Percentiles rank a stretch among this genome's conserved stretches.
Evolutionary conservation across 2,113 vertebrate species (phyloP).

Genomic region (Austrofundulus limnaeus): DNA sequence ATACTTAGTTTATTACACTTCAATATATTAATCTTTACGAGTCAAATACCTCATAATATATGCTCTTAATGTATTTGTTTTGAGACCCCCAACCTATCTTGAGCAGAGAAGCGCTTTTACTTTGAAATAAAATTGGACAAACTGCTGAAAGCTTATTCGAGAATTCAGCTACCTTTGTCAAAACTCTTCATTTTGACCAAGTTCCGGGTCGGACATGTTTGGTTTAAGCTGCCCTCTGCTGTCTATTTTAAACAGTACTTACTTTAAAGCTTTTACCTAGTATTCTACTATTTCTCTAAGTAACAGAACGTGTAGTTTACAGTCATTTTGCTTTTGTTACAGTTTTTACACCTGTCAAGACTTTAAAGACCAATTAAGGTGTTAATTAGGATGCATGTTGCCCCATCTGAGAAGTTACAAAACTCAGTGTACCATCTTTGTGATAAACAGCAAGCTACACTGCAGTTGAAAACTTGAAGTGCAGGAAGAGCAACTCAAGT

Average conservation of each 20-base stretch:
- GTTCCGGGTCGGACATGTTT: constrained; percentile 66
- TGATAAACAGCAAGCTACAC: no score
- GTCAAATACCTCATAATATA: not conserved
- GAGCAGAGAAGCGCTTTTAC: not conserved
- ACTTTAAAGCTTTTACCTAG: no score
- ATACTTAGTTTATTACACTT: not conserved
- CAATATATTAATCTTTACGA: not conserved
- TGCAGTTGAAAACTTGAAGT: not conserved
- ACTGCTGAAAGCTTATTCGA: not conserved
- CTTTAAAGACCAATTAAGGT: not conserved
- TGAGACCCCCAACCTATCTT: not conserved
- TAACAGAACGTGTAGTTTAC: no score
- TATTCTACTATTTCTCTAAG: no score
- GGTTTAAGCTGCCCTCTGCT: constrained; percentile 67
- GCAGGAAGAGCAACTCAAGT: not conserved
- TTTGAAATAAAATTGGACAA: constrained; percentile 13
- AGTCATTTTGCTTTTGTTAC: no score
- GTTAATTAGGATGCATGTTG: no score
- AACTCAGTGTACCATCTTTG: no score
- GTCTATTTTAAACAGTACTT: constrained; percentile 7
- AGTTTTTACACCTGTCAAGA: no score
- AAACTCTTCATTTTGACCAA: constrained; percentile 17
- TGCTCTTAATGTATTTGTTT: not conserved
- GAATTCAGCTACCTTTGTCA: not conserved
- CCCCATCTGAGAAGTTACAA: no score